phyloP scores from a whole-genome alignment of 2,888 invertebrate species.

The Melolontha melolontha region DNA sequence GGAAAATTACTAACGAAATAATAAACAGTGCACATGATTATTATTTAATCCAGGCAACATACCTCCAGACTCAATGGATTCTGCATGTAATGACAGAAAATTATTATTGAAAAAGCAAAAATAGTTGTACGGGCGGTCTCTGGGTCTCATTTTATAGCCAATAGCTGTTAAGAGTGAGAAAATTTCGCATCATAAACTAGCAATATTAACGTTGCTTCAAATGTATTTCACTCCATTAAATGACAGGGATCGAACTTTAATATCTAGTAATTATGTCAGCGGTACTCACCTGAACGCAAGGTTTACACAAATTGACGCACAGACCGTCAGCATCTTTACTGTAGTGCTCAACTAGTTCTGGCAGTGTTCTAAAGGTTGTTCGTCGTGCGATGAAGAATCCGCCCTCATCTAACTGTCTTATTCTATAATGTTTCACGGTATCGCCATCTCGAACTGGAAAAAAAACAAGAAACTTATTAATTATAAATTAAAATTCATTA shows the following conservation, averaged over 20 bases:
- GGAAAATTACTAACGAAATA: constrained; percentile 2
- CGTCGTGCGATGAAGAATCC: constrained; percentile 99
- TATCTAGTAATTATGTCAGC: background rate
- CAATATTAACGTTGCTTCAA: background rate
- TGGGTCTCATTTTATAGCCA: constrained; percentile 47
- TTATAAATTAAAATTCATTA: background rate
- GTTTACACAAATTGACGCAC: constrained; percentile 96
- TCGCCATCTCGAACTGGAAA: constrained; percentile 95
- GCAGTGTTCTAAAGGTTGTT: constrained; percentile 96
- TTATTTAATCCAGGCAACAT: constrained; percentile 43
- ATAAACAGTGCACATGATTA: constrained; percentile 29
- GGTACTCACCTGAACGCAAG: constrained; percentile 85
- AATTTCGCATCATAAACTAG: constrained; percentile 29
- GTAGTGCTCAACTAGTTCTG: constrained; percentile 98
- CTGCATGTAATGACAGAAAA: constrained; percentile 52
- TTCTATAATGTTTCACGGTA: constrained; percentile 99
- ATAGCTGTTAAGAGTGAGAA: constrained; percentile 49
- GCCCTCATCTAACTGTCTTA: constrained; percentile 97
- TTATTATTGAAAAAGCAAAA: constrained; percentile 22
- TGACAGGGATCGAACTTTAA: background rate
- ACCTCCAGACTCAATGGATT: constrained; percentile 55
- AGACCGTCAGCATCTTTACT: constrained; percentile 98
- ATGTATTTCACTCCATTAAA: background rate
- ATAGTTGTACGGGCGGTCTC: background rate
- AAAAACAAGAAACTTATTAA: constrained; percentile 46